Percentiles rank a stretch among this genome's conserved stretches.
These are phyloP conservation scores for Cephus spinipes DNA, from an alignment of 2,888 invertebrate genomes.

Conservation along the genomic window DNA sequence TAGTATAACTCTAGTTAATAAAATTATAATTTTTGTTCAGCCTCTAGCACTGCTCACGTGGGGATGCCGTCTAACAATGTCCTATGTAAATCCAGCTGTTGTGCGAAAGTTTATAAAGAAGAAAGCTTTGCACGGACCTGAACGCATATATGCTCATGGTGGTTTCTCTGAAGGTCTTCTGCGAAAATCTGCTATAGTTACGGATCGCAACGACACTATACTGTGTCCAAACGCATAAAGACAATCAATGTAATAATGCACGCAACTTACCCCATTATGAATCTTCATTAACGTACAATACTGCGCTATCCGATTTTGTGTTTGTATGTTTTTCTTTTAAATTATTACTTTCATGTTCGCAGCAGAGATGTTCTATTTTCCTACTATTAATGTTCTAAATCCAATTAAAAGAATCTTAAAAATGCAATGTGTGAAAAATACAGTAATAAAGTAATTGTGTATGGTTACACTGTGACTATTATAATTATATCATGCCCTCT, in stretches of 20 bases:
- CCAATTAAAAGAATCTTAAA: neutral
- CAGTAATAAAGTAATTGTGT: neutral
- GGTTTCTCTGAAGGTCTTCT: constrained; percentile 69
- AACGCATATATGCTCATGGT: constrained; percentile 67
- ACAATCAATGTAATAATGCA: neutral
- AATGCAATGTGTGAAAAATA: neutral
- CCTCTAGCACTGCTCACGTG: constrained; percentile 82
- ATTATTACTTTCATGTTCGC: neutral
- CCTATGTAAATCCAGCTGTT: constrained; percentile 71
- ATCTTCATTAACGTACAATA: neutral
- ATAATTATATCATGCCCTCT: neutral
- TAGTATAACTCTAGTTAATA: neutral
- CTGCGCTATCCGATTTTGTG: neutral
- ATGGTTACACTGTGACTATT: neutral
- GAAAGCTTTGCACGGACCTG: constrained; percentile 73
- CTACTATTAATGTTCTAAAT: neutral
- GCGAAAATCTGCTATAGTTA: constrained; percentile 64
- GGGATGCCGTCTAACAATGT: constrained; percentile 80
- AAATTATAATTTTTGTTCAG: constrained; percentile 64
- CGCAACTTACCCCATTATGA: neutral
- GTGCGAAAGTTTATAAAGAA: constrained; percentile 74
- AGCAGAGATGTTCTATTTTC: neutral
- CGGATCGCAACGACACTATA: constrained; percentile 64
- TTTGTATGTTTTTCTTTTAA: neutral
- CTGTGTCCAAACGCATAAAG: constrained; percentile 63